phyloP scores from a whole-genome alignment of 2,797 vertebrate species.

The Sebastes miniatus region DNA sequence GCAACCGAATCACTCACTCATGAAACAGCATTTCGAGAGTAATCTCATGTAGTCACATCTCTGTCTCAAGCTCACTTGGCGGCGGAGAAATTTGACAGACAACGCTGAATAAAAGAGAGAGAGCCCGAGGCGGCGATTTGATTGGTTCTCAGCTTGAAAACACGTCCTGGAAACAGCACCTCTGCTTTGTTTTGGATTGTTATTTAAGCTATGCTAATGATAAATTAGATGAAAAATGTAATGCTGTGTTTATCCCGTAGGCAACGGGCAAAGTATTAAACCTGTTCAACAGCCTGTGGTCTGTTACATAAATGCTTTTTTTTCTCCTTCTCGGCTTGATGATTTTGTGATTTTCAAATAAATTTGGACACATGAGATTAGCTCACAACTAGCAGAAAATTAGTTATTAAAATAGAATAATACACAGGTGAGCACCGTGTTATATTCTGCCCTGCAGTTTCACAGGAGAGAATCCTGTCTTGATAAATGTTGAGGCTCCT shows the following conservation, averaged over 20 bases:
- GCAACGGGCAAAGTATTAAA: conserved; percentile 37
- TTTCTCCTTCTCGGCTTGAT: not conserved
- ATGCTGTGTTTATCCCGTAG: conserved; percentile 22
- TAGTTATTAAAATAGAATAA: not conserved
- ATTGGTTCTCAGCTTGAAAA: conserved; percentile 54
- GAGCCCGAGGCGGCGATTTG: conserved; percentile 41
- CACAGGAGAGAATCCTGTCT: not conserved
- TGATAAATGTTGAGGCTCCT: not conserved
- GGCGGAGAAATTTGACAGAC: conserved; percentile 19
- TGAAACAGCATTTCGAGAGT: conserved; percentile 54
- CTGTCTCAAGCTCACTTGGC: conserved; percentile 16
- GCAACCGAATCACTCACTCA: conserved; percentile 48
- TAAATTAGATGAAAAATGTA: conserved; percentile 27
- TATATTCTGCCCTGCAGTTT: not conserved
- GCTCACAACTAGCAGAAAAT: not conserved
- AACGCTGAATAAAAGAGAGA: conserved; percentile 2
- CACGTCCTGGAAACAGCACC: conserved; percentile 8
- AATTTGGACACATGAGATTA: not conserved
- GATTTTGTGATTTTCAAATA: conserved; percentile 10
- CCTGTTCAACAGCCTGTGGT: conserved; percentile 32
- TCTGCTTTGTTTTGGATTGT: conserved; percentile 34
- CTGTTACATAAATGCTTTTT: not conserved
- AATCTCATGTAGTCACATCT: conserved; percentile 42
- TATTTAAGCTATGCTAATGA: conserved; percentile 49
- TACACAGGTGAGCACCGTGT: not conserved